A percentile compares a stretch with the other conserved stretches of the same genome.
Conservation (phyloP, 2,113 vertebrate genomes). For the Malurus elegans region DNA sequence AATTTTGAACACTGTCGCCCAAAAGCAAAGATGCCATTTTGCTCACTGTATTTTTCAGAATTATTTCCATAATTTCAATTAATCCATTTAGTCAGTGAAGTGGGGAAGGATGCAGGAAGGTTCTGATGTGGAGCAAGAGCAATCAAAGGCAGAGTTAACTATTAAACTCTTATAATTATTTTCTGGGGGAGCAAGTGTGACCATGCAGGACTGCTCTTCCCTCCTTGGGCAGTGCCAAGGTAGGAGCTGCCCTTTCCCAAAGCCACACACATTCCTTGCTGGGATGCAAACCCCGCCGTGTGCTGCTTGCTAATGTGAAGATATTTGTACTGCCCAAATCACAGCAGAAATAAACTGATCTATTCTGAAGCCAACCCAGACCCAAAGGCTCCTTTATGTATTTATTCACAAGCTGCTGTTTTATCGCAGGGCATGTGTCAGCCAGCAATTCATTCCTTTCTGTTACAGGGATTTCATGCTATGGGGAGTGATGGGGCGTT, state of each 20-base stretch:
- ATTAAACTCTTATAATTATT: not conserved
- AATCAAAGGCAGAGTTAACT: not conserved
- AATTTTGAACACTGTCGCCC: not conserved
- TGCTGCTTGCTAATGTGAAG: not conserved
- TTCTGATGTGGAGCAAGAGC: not conserved
- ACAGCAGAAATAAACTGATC: not conserved
- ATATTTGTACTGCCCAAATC: not conserved
- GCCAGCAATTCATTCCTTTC: not conserved
- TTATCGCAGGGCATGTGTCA: not conserved
- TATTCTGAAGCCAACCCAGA: not conserved
- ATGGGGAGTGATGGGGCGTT: not conserved
- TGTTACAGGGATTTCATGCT: not conserved
- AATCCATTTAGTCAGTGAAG: not conserved
- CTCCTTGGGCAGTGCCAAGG: not conserved
- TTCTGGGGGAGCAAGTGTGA: not conserved
- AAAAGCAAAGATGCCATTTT: not conserved
- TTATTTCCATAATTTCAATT: not conserved
- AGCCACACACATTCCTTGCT: not conserved
- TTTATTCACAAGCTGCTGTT: slow-evolving; percentile 10
- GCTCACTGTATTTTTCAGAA: not conserved
- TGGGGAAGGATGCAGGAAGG: not conserved
- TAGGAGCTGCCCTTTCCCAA: not conserved
- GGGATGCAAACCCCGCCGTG: accelerated
- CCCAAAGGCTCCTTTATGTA: not conserved
- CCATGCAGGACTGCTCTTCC: not conserved